A percentile compares a stretch with the other conserved stretches of the same genome.
Evolutionary conservation across 1,140 invertebrate species (phyloP).

Genomic region (Sitobion miscanthi): DNA sequence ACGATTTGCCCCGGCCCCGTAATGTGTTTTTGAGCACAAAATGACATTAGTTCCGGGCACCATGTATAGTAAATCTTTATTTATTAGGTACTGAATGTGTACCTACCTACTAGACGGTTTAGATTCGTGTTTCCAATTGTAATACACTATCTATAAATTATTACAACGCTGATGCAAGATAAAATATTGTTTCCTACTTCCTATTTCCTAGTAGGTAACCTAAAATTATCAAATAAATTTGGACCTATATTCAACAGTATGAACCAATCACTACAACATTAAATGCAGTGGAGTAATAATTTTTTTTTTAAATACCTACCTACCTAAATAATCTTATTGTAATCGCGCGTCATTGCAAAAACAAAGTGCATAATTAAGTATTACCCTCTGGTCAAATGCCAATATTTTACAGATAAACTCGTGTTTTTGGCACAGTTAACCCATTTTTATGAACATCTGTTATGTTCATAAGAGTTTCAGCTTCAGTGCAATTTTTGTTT

Average conservation of each 20-base stretch:
- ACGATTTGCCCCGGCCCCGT: too few species aligned
- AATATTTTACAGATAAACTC: slow-evolving; percentile 13
- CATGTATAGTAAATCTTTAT: too few species aligned
- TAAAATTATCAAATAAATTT: neutral
- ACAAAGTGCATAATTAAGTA: neutral
- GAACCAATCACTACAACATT: neutral
- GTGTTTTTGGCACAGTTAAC: slow-evolving; percentile 14
- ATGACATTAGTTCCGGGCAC: too few species aligned
- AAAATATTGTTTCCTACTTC: neutral
- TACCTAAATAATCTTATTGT: neutral
- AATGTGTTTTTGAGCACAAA: too few species aligned
- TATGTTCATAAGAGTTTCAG: neutral
- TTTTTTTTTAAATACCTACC: neutral
- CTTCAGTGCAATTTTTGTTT: neutral
- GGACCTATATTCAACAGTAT: neutral
- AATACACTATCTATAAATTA: neutral
- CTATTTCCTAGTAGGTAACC: neutral
- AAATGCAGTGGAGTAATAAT: neutral
- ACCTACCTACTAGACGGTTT: too few species aligned
- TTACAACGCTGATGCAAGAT: neutral
- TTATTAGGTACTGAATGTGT: too few species aligned
- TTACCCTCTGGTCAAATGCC: slow-evolving; percentile 1
- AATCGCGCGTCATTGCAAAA: neutral
- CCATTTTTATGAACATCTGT: neutral
- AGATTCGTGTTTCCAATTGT: too few species aligned